phyloP scores from a whole-genome alignment of 2,888 invertebrate species.

The Sturmia bella region DNA sequence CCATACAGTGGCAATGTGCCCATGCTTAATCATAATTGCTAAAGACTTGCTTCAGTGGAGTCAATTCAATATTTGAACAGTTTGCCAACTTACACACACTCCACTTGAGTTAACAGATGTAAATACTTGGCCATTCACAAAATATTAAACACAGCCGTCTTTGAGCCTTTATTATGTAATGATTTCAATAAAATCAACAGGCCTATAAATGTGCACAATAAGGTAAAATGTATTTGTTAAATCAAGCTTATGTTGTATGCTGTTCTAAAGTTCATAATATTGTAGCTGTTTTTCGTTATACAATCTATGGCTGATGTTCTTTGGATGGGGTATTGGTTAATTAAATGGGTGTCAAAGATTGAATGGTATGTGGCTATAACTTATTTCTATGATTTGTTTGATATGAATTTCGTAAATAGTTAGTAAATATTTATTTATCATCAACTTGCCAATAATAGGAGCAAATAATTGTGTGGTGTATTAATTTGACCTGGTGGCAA shows the following conservation, averaged over 20 bases:
- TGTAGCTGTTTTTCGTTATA: slow-evolving; percentile 1
- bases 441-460: background rate
- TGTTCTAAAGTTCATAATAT: background rate
- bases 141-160: background rate
- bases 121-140: slow-evolving; percentile 2
- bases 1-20: background rate
- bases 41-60: slow-evolving; percentile 33
- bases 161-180: background rate
- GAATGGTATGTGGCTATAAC: background rate
- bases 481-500: slow-evolving; percentile 1
- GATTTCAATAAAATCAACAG: background rate
- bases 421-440: slow-evolving; percentile 2
- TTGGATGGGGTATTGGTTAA: slow-evolving; percentile 18
- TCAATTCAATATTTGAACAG: slow-evolving; percentile 25
- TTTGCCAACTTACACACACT: slow-evolving; percentile 19
- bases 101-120: background rate
- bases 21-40: slow-evolving; percentile 30
- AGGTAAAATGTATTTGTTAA: slow-evolving; percentile 2
- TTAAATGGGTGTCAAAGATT: slow-evolving; percentile 3
- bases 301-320: background rate
- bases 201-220: background rate
- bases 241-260: slow-evolving; percentile 27
- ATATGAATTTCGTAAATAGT: slow-evolving; percentile 8
- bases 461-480: background rate
- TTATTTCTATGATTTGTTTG: background rate